Conservation (phyloP, 2,113 vertebrate species). For the Ammodytes marinus region DNA sequence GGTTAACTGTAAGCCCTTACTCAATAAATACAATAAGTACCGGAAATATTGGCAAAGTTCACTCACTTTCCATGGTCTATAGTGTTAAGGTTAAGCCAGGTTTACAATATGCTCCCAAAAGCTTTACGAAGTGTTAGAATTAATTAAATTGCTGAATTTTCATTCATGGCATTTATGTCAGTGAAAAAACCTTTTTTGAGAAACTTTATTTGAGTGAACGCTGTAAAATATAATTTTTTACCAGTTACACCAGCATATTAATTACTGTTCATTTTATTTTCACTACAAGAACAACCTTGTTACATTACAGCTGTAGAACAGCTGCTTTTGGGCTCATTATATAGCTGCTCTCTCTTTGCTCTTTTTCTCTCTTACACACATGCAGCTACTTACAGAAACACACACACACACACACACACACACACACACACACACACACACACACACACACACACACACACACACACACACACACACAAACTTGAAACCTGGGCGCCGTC, state of each 20-base stretch:
- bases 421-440: conserved; percentile 17
- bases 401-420: conserved; percentile 14
- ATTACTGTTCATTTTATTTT: conserved; percentile 59
- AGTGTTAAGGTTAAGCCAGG: not conserved
- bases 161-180: not conserved
- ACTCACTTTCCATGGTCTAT: not conserved
- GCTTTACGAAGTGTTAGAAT: not conserved
- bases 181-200: not conserved
- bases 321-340: conserved; percentile 69
- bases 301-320: conserved; percentile 68
- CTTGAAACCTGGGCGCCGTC: not conserved
- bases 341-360: conserved; percentile 3
- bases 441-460: conserved; percentile 6
- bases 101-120: not conserved
- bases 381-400: conserved; percentile 23
- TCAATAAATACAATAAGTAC: conserved; percentile 21
- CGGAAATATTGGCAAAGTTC: not conserved
- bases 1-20: not conserved
- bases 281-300: conserved; percentile 51
- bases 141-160: not conserved
- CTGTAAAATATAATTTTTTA: conserved; percentile 14
- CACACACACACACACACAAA: conserved; percentile 12
- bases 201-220: not conserved
- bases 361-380: not conserved
- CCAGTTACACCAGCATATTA: conserved; percentile 44